Base-by-base conservation (phyloP, 2,797 vertebrate species). In the Phoxinus dragarum region DNA sequence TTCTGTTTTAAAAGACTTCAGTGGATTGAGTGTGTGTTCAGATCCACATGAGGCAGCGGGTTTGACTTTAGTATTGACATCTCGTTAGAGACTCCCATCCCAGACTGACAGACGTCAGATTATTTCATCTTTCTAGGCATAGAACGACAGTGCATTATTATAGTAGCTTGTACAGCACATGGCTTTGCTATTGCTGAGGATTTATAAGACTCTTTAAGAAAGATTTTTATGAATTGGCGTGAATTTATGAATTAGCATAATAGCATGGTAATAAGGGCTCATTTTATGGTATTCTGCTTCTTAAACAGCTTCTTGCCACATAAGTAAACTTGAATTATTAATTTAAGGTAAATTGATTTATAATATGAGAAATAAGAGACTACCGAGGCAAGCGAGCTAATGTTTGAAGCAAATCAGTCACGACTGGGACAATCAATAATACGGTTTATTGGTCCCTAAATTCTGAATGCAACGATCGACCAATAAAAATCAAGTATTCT, bases 1-100 rank as follows among this genome's bases (percentile, higher is more conserved):
- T 80, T 85, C 76, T 80, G 76, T 80, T 80, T 73, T 49, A 73
- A 72, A 68, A 80, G 84, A 59, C 77, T 72, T 85, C 84, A 74
- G 54, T 80, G 54, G 54, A 80, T 80, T 66, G 31, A 49, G 54
- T 17, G 14, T 34, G 68, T n/a, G 9, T 34, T 54, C 64, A 61
- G 52, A 59, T 73, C 38, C 16, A 19, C 81, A 74, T 17, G 31
- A 64, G 54, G 74, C 49, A n/a, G 38, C 38, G 9, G 38, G 54
- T 85, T 54, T 64, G 40, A 31, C 38, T 84, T 84, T 71, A 59
- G 74, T 40, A 56, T 59, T 69, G 64, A 77, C 42, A 67, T 68
- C 31, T 77, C 49, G 23, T 52, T 68, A 56, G 27, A 72, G 56
- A 71, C 66, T 73, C 64, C 44, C 34, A 21, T 47, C 56, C 59